Conservation (phyloP, 1,140 invertebrate genomes). For the Diabrotica virgifera region DNA sequence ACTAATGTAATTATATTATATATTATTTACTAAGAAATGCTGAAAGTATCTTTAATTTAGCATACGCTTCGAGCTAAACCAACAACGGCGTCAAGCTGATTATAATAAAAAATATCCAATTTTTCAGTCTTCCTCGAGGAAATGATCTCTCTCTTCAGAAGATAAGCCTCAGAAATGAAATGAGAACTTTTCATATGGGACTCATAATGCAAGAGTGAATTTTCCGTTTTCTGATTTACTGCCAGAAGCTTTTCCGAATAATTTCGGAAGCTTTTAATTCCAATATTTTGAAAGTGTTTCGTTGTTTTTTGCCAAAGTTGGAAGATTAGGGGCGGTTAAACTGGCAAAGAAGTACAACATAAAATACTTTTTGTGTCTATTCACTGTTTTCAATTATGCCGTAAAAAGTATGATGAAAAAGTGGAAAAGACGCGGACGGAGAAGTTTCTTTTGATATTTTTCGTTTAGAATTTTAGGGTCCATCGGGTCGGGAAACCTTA, state of each 20-base stretch:
- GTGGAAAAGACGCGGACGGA: background rate
- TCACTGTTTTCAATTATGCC: slow-evolving; percentile 5
- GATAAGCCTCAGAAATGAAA: background rate
- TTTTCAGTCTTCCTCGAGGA: background rate
- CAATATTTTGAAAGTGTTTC: background rate
- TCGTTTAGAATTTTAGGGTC: background rate
- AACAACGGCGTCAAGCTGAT: too few relatives aligned
- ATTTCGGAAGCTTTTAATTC: slow-evolving; percentile 1
- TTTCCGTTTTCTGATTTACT: background rate
- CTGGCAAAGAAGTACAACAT: background rate
- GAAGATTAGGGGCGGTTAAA: background rate
- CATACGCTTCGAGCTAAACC: too few relatives aligned
- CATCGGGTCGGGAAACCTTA: background rate
- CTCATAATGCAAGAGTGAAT: slow-evolving; percentile 2
- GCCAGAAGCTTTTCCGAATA: background rate
- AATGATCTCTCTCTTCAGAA: background rate
- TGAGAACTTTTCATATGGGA: background rate
- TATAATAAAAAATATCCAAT: background rate
- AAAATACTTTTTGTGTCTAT: slow-evolving; percentile 7
- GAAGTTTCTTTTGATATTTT: background rate
- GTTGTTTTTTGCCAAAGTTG: background rate
- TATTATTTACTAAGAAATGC: too few relatives aligned
- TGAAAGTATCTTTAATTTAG: too few relatives aligned
- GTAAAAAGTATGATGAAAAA: slow-evolving; percentile 5
- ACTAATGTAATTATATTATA: too few relatives aligned